These are phyloP conservation scores for Falco novaeseelandiae DNA, from an alignment of 2,797 vertebrate species.

Conservation along the genomic window DNA sequence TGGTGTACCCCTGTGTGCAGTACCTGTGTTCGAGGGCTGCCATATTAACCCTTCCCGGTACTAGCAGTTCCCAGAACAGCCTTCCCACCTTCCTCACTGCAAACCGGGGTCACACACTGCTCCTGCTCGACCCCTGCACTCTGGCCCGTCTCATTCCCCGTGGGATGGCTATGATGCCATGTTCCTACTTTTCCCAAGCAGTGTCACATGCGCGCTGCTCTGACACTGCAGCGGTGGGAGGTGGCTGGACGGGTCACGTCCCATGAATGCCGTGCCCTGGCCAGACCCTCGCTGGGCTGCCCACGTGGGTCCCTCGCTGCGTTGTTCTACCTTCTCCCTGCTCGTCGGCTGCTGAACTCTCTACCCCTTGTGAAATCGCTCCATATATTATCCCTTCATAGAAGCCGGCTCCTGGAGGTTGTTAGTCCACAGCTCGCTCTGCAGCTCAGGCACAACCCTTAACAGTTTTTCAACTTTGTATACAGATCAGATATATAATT, in stretches of 20 bases:
- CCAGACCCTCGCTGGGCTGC: background rate
- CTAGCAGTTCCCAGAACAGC: background rate
- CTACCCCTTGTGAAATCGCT: background rate
- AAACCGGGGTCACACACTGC: rapidly evolving
- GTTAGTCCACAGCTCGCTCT: background rate
- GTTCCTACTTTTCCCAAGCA: background rate
- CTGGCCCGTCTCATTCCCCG: rapidly evolving
- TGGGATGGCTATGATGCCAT: rapidly evolving
- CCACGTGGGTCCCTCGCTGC: background rate
- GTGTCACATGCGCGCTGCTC: rapidly evolving
- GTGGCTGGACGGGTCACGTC: rapidly evolving
- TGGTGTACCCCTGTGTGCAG: background rate
- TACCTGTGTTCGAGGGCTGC: background rate
- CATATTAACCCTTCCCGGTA: background rate
- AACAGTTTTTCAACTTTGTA: background rate
- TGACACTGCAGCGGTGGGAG: rapidly evolving
- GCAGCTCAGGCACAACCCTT: background rate
- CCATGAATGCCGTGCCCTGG: rapidly evolving
- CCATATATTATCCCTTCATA: rapidly evolving
- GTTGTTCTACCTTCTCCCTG: background rate
- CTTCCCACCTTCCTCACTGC: background rate
- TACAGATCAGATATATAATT: background rate
- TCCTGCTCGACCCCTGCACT: rapidly evolving
- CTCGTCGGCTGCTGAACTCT: background rate
- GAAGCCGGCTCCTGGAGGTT: background rate